These are phyloP conservation scores for Sclerodermus sp. DNA, from an alignment of 2,888 invertebrate genomes.

Conservation along the genomic window DNA sequence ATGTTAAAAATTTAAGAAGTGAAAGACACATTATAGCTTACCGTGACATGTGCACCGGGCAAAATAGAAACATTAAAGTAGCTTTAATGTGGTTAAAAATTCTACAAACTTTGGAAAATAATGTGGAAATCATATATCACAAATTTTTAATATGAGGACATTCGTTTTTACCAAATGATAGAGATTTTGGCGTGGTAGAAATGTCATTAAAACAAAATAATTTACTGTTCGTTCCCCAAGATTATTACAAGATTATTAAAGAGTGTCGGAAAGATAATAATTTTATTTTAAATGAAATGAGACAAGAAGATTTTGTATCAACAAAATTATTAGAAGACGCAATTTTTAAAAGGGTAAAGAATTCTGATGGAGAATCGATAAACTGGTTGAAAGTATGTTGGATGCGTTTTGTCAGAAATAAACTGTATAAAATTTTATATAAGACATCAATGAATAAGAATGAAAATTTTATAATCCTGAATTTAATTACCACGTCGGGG, in stretches of 20 bases:
- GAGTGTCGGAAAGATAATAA: slow-evolving; percentile 11
- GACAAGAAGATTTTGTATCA: slow-evolving; percentile 11
- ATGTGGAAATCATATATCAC: slow-evolving; percentile 15
- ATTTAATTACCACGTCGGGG: slow-evolving; percentile 23
- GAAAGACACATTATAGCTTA: slow-evolving; percentile 18
- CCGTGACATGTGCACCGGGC: slow-evolving; percentile 16
- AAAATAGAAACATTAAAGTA: slow-evolving; percentile 24
- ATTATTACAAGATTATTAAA: slow-evolving; percentile 12
- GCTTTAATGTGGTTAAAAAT: slow-evolving; percentile 19
- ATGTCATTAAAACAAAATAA: slow-evolving; percentile 21
- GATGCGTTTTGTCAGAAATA: slow-evolving; percentile 11
- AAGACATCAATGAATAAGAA: slow-evolving; percentile 22
- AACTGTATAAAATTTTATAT: slow-evolving; percentile 23
- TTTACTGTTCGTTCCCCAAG: slow-evolving; percentile 7
- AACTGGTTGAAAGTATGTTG: slow-evolving; percentile 7
- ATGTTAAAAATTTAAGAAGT: slow-evolving; percentile 16
- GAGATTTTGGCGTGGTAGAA: slow-evolving; percentile 28
- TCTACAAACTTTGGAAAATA: slow-evolving; percentile 21
- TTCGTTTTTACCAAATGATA: slow-evolving; percentile 31
- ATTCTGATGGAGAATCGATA: slow-evolving; percentile 20
- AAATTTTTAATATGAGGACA: slow-evolving; percentile 26
- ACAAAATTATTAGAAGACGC: slow-evolving; percentile 13
- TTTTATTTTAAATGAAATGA: slow-evolving; percentile 12
- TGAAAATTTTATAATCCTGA: slow-evolving; percentile 22
- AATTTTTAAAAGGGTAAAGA: slow-evolving; percentile 16